Evolutionary conservation across 2,888 invertebrate genomes (phyloP).

Genomic region (Brenthis hecate): DNA sequence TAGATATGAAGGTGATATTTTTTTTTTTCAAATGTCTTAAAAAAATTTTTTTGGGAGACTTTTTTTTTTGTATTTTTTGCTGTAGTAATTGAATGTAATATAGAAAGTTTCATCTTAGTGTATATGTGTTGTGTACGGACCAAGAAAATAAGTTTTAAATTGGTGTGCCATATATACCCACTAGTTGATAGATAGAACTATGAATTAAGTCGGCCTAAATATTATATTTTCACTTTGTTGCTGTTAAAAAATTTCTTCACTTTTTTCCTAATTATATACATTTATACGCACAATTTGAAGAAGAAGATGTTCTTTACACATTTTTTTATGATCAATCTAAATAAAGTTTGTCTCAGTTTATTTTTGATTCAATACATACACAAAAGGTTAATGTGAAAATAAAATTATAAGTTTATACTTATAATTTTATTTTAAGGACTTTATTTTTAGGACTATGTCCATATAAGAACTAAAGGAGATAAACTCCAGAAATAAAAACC

Average conservation of each 20-base stretch:
- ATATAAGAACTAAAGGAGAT: too few relatives aligned
- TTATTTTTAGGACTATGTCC: too few relatives aligned
- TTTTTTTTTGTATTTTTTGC: not conserved
- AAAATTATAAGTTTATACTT: too few relatives aligned
- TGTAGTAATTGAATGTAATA: constrained; percentile 14
- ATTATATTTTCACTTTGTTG: not conserved
- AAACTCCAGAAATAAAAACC: too few relatives aligned
- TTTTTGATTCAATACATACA: too few relatives aligned
- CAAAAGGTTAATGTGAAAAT: too few relatives aligned
- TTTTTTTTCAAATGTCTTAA: not conserved
- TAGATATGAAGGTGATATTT: too few relatives aligned
- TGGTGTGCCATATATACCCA: constrained; percentile 34
- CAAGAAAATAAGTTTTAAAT: constrained; percentile 26
- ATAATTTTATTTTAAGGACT: too few relatives aligned
- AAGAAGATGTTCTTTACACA: too few relatives aligned
- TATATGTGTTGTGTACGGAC: constrained; percentile 31
- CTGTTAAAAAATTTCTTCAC: not conserved
- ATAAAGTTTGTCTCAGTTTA: too few relatives aligned
- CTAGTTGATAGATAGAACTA: constrained; percentile 14
- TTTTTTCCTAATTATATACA: not conserved
- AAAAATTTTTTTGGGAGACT: not conserved
- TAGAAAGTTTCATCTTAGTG: constrained; percentile 4
- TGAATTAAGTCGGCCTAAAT: constrained; percentile 22
- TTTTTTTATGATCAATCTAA: too few relatives aligned
- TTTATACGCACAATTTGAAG: constrained; percentile 13